A percentile compares a stretch with the other conserved stretches of the same genome.
Evolutionary conservation across 2,797 vertebrate genomes (phyloP).

Genomic region (Sebastes itinus): DNA sequence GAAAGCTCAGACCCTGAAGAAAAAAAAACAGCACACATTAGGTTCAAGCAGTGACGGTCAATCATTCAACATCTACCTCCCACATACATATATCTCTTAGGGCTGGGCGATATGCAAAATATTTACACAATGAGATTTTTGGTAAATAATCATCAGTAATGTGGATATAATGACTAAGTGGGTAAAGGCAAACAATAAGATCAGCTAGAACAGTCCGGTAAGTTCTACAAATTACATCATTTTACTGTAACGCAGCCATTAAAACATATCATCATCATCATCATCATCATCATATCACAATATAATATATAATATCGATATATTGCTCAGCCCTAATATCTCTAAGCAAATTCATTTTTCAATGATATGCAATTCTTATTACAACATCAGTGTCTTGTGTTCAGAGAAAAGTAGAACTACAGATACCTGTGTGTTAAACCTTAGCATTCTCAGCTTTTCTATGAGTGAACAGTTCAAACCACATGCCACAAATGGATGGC

Average conservation of each 20-base stretch:
- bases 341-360: not conserved
- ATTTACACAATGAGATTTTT: too few relatives aligned
- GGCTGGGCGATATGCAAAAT: too few relatives aligned
- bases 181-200: too few relatives aligned
- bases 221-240: fast-evolving
- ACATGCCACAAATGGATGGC: not conserved
- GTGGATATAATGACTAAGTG: too few relatives aligned
- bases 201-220: too few relatives aligned
- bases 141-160: too few relatives aligned
- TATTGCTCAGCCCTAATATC: not conserved
- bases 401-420: not conserved
- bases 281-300: too few relatives aligned
- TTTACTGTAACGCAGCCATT: fast-evolving
- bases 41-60: not conserved
- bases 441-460: not conserved
- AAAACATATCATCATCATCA: too few relatives aligned
- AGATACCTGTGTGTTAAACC: not conserved
- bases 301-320: too few relatives aligned
- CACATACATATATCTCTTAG: not conserved
- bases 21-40: not conserved
- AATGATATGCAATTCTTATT: not conserved
- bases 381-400: fast-evolving
- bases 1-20: slow-evolving; percentile 91
- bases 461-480: not conserved
- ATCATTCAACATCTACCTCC: not conserved